phyloP scores from a whole-genome alignment of 1,140 invertebrate species.

The Drosophila serrata region DNA sequence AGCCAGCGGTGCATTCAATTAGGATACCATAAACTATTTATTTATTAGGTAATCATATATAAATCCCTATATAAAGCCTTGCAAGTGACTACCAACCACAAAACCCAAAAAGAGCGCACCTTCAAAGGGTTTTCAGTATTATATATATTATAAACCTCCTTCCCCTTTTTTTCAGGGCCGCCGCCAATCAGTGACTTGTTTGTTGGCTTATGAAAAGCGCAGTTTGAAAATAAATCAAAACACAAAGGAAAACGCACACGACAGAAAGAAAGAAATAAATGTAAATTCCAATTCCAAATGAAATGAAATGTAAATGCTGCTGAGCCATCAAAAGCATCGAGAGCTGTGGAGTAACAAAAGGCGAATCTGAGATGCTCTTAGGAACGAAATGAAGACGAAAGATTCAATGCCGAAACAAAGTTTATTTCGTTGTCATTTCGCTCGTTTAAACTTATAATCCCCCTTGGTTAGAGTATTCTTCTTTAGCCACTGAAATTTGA shows the following conservation, averaged over 20 bases:
- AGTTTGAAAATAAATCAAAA: slow-evolving; percentile 72
- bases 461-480: slow-evolving; percentile 9
- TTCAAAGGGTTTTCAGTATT: slow-evolving; percentile 28
- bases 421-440: slow-evolving; percentile 17
- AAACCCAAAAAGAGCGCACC: slow-evolving; percentile 21
- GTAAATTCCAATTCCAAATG: slow-evolving; percentile 58
- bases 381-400: slow-evolving; percentile 16
- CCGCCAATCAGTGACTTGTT: slow-evolving; percentile 64
- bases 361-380: slow-evolving; percentile 40
- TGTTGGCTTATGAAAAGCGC: slow-evolving; percentile 68
- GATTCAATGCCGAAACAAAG: slow-evolving; percentile 1
- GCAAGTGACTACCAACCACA: slow-evolving; percentile 18
- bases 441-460: slow-evolving; percentile 29
- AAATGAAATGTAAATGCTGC: slow-evolving; percentile 78
- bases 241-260: slow-evolving; percentile 38
- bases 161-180: slow-evolving; percentile 39
- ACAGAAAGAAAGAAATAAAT: slow-evolving; percentile 46
- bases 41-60: too few species aligned
- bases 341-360: slow-evolving; percentile 44
- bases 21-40: slow-evolving; percentile 25
- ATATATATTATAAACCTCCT: not conserved
- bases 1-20: slow-evolving; percentile 30
- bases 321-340: slow-evolving; percentile 69
- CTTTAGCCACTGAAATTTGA: slow-evolving; percentile 43
- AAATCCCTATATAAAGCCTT: slow-evolving; percentile 27